Base-by-base conservation (phyloP, 1,140 invertebrate genomes). In the Ceratosolen fusciceps region DNA sequence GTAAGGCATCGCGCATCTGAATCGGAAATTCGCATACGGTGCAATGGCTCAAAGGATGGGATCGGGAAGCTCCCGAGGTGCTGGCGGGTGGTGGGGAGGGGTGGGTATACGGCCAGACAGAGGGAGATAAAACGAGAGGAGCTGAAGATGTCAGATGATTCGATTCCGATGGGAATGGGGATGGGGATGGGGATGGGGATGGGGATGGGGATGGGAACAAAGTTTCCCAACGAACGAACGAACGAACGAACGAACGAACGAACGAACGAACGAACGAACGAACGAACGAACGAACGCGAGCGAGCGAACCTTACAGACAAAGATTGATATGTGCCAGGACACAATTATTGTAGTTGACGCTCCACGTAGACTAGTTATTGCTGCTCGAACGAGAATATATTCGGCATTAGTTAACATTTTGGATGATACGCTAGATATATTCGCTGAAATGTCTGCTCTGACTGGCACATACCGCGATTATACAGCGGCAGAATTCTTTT, bases 1-100 rank as follows among this genome's bases (percentile, higher is more conserved):
- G 75, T 78, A 83, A 80, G 73, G 54, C 47, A 58, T 16, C 58
- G 39, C 31, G 72, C 29, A 79, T 79, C 82, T 60, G 56, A 80
- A 80, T 79, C 77, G 72, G 49, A 78, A 70, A 80, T 80, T 77
- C 60, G 7, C 29, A 43, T 60, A 54, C 37, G 24, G 49, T n/a
- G 74, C 29, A 37, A 65, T 65, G 60, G 19, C 14, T 14, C 21
- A n/a, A 58, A 58, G 14, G 3, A 34, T n/a, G 5, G 31, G 19
- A 49, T 49, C 47, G 47, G 47, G 19, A 10, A n/a, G n/a, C n/a
- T n/a, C n/a, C 47, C 47, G n/a, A n/a, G n/a, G 21, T 3, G 21
- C 0, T 14, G 62, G 39, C 8, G n/a, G n/a, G n/a, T n/a, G n/a
- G n/a, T n/a, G 16, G 26, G 16, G 7, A 70, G 26, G 47, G 26